Evolutionary conservation across 2,888 invertebrate species (phyloP).

Genomic region (Synergus umbraculus): DNA sequence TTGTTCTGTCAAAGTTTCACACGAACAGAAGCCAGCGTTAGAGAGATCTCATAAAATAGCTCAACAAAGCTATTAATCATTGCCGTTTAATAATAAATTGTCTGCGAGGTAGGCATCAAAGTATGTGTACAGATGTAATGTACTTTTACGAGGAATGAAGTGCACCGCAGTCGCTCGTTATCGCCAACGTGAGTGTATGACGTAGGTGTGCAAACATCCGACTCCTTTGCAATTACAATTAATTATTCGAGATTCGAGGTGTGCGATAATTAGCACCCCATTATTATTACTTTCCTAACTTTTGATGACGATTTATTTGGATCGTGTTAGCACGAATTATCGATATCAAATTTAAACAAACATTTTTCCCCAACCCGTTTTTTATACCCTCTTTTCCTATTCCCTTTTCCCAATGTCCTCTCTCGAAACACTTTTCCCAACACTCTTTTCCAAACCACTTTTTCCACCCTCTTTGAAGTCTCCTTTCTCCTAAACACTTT

Average conservation of each 20-base stretch:
- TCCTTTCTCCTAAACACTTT: too few species aligned
- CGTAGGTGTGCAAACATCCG: slow-evolving; percentile 38
- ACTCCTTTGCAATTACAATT: slow-evolving; percentile 39
- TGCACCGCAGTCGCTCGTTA: slow-evolving; percentile 25
- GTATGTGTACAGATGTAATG: slow-evolving; percentile 33
- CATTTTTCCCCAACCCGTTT: too few species aligned
- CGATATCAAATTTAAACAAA: background rate
- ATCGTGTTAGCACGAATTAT: background rate
- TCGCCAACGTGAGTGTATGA: slow-evolving; percentile 29
- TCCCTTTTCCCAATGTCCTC: too few species aligned
- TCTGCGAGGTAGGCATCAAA: slow-evolving; percentile 38
- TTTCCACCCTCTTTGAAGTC: too few species aligned
- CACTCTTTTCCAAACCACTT: too few species aligned
- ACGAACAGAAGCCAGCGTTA: slow-evolving; percentile 33
- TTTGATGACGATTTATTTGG: slow-evolving; percentile 13
- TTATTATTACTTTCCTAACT: slow-evolving; percentile 53
- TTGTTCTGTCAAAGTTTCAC: slow-evolving; percentile 38
- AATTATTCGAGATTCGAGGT: slow-evolving; percentile 40
- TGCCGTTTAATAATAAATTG: slow-evolving; percentile 40
- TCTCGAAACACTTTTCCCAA: too few species aligned
- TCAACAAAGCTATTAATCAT: slow-evolving; percentile 40
- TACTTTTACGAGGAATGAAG: slow-evolving; percentile 39
- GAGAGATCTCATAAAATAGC: slow-evolving; percentile 31
- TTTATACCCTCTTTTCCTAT: background rate
- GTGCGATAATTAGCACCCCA: slow-evolving; percentile 56